Evolutionary conservation across 2,888 invertebrate genomes (phyloP).

Genomic region (Stegana nigrithorax): DNA sequence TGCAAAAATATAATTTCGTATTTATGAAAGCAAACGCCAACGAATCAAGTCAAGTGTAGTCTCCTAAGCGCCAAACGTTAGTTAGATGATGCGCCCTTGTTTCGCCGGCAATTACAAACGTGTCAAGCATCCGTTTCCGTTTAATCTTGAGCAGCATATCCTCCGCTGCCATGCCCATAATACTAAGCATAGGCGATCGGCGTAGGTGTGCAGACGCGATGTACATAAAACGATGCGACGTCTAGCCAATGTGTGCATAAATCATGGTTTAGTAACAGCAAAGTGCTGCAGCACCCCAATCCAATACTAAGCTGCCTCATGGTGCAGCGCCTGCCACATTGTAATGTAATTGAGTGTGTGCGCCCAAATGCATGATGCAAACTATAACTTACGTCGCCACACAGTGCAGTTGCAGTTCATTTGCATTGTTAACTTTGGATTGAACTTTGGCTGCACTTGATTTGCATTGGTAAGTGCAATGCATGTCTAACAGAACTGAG

Average conservation of each 20-base stretch:
- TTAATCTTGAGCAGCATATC: constrained; percentile 49
- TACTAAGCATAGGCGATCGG: no score
- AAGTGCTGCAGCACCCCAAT: neutral
- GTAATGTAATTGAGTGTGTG: neutral
- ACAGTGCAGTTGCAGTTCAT: neutral
- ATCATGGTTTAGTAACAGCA: constrained; percentile 7
- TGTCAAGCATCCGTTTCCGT: constrained; percentile 43
- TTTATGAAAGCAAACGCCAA: constrained; percentile 40
- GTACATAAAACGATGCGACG: no score
- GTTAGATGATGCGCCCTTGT: neutral
- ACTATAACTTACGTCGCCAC: neutral
- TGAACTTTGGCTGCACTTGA: no score
- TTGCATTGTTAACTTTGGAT: neutral
- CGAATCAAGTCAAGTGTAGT: neutral
- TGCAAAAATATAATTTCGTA: constrained; percentile 51
- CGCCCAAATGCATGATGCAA: neutral
- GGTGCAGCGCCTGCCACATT: no score
- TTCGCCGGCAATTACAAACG: constrained; percentile 43
- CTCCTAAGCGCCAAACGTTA: neutral
- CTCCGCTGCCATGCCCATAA: constrained; percentile 22
- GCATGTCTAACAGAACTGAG: no score
- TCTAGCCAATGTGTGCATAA: constrained; percentile 7
- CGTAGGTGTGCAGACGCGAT: no score
- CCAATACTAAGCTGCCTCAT: neutral
- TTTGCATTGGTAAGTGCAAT: no score